Conservation (phyloP, 2,113 vertebrate genomes). For the Grantiella picta region DNA sequence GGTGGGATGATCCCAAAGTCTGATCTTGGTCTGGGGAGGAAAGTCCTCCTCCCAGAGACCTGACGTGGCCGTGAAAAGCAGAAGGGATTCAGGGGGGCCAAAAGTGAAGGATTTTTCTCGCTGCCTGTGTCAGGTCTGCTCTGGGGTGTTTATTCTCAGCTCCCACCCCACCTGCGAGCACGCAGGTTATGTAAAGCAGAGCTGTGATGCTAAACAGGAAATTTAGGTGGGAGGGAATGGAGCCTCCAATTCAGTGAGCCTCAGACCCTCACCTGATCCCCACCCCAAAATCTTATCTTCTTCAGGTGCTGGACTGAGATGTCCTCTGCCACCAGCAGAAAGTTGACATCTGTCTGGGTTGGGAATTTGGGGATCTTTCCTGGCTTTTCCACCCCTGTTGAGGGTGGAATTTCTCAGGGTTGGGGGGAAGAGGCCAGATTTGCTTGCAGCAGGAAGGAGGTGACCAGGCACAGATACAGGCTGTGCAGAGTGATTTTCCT, state of each 20-base stretch:
- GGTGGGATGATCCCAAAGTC: neutral
- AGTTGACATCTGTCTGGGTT: neutral
- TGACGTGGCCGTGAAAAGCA: accelerated
- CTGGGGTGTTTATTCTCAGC: neutral
- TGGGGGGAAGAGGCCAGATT: neutral
- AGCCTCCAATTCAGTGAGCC: accelerated
- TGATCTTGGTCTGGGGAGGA: neutral
- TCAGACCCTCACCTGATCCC: neutral
- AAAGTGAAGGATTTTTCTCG: neutral
- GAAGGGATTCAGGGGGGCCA: accelerated
- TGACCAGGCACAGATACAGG: neutral
- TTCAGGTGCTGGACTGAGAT: neutral
- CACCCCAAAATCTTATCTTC: neutral
- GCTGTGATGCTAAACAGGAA: neutral
- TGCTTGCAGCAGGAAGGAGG: neutral
- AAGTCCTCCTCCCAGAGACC: neutral
- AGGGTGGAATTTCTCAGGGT: neutral
- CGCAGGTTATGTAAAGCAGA: neutral
- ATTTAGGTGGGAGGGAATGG: neutral
- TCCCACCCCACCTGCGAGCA: neutral
- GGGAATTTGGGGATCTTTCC: neutral
- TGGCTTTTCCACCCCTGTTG: neutral
- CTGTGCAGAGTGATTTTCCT: neutral
- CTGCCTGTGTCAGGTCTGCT: neutral
- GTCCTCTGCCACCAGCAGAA: neutral